phyloP scores from a whole-genome alignment of 2,797 vertebrate genomes.

The Poecilia wingei region DNA sequence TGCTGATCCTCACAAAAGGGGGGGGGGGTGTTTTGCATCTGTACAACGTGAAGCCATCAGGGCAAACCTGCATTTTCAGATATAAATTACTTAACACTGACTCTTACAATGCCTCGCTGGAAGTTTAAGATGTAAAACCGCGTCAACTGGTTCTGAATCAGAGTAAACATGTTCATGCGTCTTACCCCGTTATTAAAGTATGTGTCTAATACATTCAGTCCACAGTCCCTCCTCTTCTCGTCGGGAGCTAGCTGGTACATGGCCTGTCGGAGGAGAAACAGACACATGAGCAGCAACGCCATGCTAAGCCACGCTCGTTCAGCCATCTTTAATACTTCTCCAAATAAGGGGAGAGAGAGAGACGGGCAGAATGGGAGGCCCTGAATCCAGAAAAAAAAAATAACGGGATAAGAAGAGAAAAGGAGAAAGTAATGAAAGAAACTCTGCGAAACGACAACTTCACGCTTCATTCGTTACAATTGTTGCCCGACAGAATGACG shows the following conservation, averaged over 20 bases:
- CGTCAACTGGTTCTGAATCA: not conserved
- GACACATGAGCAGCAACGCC: constrained; percentile 29
- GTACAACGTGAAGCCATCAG: not conserved
- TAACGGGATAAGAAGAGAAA: not conserved
- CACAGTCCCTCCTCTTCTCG: constrained; percentile 86
- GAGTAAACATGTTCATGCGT: constrained; percentile 3
- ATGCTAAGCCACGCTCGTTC: constrained; percentile 26
- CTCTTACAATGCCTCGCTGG: no score
- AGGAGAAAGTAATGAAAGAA: constrained; percentile 19
- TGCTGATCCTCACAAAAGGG: not conserved
- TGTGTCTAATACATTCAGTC: constrained; percentile 86
- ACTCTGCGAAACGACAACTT: constrained; percentile 22
- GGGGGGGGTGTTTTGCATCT: not conserved
- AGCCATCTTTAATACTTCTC: constrained; percentile 48
- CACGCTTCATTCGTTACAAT: constrained; percentile 8
- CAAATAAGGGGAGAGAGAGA: constrained; percentile 50
- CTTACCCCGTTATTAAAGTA: constrained; percentile 91
- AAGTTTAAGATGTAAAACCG: not conserved
- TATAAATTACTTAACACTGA: no score
- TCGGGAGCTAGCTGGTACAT: constrained; percentile 90
- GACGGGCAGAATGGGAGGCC: not conserved
- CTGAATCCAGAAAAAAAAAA: not conserved
- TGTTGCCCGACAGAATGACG: constrained; percentile 22
- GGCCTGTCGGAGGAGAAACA: constrained; percentile 75
- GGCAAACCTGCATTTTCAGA: not conserved